These are phyloP conservation scores for Eristalinus aeneus DNA, from an alignment of 2,888 invertebrate genomes.

Conservation along the genomic window DNA sequence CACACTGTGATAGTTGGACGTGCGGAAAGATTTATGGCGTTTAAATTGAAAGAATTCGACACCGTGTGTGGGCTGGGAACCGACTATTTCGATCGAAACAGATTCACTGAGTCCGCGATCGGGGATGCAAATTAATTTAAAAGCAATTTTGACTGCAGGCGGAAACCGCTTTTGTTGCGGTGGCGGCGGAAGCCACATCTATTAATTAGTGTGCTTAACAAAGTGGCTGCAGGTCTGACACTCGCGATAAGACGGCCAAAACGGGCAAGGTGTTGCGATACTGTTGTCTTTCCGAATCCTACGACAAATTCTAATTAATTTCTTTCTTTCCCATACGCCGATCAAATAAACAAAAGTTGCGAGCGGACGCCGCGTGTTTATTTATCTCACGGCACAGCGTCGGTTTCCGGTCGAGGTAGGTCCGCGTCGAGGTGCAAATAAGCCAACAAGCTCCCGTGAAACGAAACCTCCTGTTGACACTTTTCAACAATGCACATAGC, in stretches of 20 bases:
- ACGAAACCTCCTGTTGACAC: constrained; percentile 28
- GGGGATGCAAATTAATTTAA: constrained; percentile 73
- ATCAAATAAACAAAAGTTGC: constrained; percentile 31
- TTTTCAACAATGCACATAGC: background rate
- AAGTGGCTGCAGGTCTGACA: background rate
- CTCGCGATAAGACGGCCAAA: constrained; percentile 1
- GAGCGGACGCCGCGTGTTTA: background rate
- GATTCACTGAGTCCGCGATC: constrained; percentile 59
- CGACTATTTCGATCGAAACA: constrained; percentile 58
- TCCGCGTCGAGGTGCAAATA: constrained; percentile 38
- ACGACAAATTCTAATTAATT: constrained; percentile 57
- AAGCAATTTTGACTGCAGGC: constrained; percentile 61
- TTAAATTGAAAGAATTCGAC: constrained; percentile 6
- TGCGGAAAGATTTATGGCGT: background rate
- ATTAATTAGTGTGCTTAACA: constrained; percentile 59
- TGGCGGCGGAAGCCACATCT: constrained; percentile 1
- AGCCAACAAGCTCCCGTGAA: constrained; percentile 18
- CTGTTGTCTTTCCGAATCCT: constrained; percentile 31
- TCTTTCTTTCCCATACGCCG: constrained; percentile 36
- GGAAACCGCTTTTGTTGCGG: background rate
- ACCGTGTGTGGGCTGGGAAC: background rate
- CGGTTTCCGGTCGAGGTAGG: constrained; percentile 50
- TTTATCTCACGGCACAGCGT: constrained; percentile 21
- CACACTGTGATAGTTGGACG: background rate
- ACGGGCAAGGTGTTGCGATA: constrained; percentile 26